A percentile compares a stretch with the other conserved stretches of the same genome.
Evolutionary conservation across 2,797 vertebrate species (phyloP).

Genomic region (Xerus rutilus): DNA sequence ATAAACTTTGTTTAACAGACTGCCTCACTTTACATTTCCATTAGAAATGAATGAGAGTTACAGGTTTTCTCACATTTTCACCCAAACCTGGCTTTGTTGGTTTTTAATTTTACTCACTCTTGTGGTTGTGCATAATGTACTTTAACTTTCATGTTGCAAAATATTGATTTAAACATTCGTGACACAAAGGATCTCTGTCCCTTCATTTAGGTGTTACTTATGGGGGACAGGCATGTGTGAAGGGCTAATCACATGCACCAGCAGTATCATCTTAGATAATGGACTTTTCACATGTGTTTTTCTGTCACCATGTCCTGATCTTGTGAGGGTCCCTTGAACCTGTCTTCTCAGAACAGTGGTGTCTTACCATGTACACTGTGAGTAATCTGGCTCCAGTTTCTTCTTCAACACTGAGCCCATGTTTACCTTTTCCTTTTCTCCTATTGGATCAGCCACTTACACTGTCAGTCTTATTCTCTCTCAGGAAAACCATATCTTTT

Average conservation of each 20-base stretch:
- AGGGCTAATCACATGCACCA: not conserved
- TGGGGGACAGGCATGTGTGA: not conserved
- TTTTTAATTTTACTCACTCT: not conserved
- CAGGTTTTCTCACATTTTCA: not conserved
- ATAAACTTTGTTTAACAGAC: not conserved
- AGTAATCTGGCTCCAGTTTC: not conserved
- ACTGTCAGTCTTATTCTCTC: not conserved
- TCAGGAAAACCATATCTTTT: conserved; percentile 6
- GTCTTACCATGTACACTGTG: not conserved
- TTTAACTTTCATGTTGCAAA: conserved; percentile 17
- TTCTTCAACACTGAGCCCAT: not conserved
- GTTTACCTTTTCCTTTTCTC: not conserved
- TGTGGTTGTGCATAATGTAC: not conserved
- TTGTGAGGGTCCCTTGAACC: not conserved
- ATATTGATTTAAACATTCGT: not conserved
- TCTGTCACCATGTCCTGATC: not conserved
- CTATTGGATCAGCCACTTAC: not conserved
- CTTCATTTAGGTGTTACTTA: not conserved
- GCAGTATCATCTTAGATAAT: not conserved
- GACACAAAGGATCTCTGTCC: not conserved
- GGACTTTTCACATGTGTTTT: not conserved
- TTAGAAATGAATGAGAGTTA: not conserved
- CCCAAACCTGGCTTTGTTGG: not conserved
- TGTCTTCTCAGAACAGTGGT: not conserved
- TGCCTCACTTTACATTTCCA: not conserved